These are phyloP conservation scores for Delichon dasypus DNA, from an alignment of 2,797 vertebrate genomes.

Conservation along the genomic window DNA sequence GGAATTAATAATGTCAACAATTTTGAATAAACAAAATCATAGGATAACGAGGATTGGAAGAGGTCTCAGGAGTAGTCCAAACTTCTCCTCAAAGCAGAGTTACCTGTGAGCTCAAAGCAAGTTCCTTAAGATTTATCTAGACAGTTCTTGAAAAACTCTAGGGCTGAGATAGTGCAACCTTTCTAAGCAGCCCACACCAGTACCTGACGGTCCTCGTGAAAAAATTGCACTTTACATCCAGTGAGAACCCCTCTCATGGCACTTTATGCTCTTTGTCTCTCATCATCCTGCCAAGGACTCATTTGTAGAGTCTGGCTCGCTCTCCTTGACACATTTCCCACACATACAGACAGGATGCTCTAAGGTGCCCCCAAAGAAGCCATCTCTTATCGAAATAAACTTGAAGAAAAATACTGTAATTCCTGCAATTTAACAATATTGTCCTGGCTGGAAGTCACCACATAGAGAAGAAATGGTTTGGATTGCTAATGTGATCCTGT, in stretches of 20 bases:
- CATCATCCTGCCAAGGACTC: neutral
- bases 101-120: neutral
- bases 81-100: neutral
- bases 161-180: neutral
- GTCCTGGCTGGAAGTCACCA: neutral
- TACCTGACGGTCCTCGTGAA: neutral
- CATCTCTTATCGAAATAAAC: neutral
- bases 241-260: neutral
- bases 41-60: neutral
- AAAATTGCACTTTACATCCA: neutral
- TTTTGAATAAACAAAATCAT: neutral
- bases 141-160: neutral
- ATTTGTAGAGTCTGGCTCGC: neutral
- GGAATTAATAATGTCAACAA: neutral
- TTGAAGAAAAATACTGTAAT: neutral
- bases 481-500: conserved; percentile 10
- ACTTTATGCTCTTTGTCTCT: neutral
- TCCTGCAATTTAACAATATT: conserved; percentile 34
- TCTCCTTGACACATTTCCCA: neutral
- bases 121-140: neutral
- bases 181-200: neutral
- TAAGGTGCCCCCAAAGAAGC: neutral
- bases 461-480: conserved; percentile 26
- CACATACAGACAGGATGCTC: neutral
- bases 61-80: neutral